phyloP scores from a whole-genome alignment of 1,140 invertebrate species.

The Armadillidium nasatum region DNA sequence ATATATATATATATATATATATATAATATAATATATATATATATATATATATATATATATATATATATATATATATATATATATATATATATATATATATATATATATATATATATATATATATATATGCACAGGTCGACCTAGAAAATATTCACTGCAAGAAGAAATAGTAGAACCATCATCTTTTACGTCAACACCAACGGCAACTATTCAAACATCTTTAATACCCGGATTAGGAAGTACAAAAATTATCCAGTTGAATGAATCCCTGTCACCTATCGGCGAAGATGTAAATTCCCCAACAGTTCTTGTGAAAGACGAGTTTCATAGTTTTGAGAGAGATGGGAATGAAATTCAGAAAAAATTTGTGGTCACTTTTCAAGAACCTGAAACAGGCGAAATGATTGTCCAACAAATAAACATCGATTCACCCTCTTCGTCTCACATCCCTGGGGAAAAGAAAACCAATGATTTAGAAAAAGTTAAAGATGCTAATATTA shows the following conservation, averaged over 20 bases:
- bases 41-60: too few species aligned
- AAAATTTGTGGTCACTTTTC: not conserved
- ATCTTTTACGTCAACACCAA: too few species aligned
- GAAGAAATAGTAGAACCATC: not conserved
- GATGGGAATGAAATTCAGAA: not conserved
- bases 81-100: too few species aligned
- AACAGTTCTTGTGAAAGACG: not conserved
- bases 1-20: too few species aligned
- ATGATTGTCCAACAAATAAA: not conserved
- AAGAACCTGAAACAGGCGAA: not conserved
- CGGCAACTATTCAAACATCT: too few species aligned
- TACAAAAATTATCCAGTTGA: not conserved
- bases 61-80: too few species aligned
- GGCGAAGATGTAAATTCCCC: not conserved
- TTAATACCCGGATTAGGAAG: not conserved
- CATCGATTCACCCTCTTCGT: not conserved
- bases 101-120: too few species aligned
- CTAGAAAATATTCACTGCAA: not conserved
- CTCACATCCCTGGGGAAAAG: too few species aligned
- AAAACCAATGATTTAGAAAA: too few species aligned
- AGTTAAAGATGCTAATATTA: too few species aligned
- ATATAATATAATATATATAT: too few species aligned
- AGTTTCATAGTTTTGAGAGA: not conserved
- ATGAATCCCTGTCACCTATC: not conserved
- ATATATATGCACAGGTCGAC: constrained; percentile 1